Conservation (phyloP, 2,797 vertebrate species). For the Glossophaga mutica region DNA sequence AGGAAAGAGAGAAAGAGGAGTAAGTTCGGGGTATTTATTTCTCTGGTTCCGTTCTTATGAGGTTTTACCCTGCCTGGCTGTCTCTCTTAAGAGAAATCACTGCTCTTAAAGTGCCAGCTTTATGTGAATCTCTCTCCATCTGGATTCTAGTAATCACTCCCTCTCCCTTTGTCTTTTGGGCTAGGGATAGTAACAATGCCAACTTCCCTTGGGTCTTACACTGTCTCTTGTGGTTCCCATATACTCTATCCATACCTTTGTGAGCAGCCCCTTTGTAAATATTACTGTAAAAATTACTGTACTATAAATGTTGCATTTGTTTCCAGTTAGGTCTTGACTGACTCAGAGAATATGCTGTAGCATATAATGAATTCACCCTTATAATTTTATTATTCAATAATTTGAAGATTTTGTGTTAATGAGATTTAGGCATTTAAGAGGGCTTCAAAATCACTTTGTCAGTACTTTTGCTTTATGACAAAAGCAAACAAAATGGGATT, state of each 20-base stretch:
- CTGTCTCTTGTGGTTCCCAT: not conserved
- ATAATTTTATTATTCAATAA: not conserved
- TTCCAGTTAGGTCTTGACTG: not conserved
- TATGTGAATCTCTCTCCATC: not conserved
- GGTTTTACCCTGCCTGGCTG: not conserved
- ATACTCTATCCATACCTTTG: not conserved
- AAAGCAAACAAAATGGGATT: not conserved
- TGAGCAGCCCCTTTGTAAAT: not conserved
- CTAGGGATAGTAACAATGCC: not conserved
- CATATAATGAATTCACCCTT: not conserved
- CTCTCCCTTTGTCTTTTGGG: not conserved
- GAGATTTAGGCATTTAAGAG: not conserved
- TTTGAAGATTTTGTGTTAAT: not conserved
- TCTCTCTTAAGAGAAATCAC: not conserved
- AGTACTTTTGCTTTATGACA: not conserved
- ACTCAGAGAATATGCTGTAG: not conserved
- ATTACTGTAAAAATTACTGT: slow-evolving; percentile 14
- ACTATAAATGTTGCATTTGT: not conserved
- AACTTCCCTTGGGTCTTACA: not conserved
- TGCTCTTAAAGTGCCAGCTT: not conserved
- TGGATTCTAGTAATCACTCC: not conserved
- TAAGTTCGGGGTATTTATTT: not conserved
- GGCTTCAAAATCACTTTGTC: not conserved
- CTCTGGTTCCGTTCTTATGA: not conserved
- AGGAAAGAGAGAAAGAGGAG: not conserved